Percentiles rank a stretch among this genome's conserved stretches.
phyloP scores from a whole-genome alignment of 1,140 invertebrate species.

The Paralvinella palmiformis region DNA sequence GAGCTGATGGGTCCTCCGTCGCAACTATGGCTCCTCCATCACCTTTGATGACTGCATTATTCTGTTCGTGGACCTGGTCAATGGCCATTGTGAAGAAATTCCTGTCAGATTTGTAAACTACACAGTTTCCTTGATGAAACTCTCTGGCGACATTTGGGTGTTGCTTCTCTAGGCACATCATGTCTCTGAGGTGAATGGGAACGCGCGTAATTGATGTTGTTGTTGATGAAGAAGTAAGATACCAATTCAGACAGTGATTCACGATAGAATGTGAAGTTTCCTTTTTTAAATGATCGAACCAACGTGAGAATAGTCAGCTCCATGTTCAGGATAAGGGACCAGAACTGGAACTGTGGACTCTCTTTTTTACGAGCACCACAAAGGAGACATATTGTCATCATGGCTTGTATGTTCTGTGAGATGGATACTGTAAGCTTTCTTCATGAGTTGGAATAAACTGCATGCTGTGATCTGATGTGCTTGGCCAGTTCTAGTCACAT shows the following conservation, averaged over 20 bases:
- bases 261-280: constrained; percentile 26
- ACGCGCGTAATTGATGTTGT: constrained; percentile 31
- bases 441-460: constrained; percentile 17
- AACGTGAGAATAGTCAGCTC: constrained; percentile 14
- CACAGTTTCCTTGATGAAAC: constrained; percentile 24
- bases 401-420: background rate
- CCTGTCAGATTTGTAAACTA: constrained; percentile 21
- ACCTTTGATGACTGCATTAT: constrained; percentile 28
- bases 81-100: constrained; percentile 27
- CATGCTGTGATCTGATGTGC: constrained; percentile 25
- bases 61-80: constrained; percentile 34
- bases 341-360: constrained; percentile 21
- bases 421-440: constrained; percentile 16
- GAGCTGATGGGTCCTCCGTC: constrained; percentile 1
- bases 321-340: constrained; percentile 13
- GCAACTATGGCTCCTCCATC: constrained; percentile 29
- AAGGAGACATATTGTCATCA: constrained; percentile 7
- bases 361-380: background rate
- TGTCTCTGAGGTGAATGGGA: constrained; percentile 29
- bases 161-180: constrained; percentile 7
- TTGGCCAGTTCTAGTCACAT: constrained; percentile 17
- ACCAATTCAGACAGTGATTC: constrained; percentile 20
- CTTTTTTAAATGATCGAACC: constrained; percentile 19
- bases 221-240: constrained; percentile 28
- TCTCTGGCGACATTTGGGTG: constrained; percentile 18